Evolutionary conservation across 2,797 vertebrate genomes (phyloP), one percentile per base, ranked within the genome.

Genomic region (Enteromius trimaculatus): DNA sequence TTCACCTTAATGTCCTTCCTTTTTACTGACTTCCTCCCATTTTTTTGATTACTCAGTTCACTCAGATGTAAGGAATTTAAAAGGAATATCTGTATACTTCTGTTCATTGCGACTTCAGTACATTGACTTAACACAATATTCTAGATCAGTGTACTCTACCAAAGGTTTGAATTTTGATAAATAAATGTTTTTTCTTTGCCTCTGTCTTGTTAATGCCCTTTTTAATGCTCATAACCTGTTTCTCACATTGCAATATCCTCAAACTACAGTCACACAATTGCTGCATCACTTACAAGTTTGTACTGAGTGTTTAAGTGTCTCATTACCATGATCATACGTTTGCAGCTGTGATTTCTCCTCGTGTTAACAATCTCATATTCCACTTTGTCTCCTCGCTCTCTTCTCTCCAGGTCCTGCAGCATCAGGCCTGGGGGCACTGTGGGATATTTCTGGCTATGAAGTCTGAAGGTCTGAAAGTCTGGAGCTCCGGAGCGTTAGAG

Each of bases 401-500:
- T 58, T 49, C 29, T 29, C 65, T 21, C 60, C 9, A n/a, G 14
- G 13, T 81, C 44, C 21, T 10, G 17, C 16, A 42, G 47, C 19
- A 80, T 62, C 44, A 74, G 55, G 14, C 21, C 13, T 44, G 76
- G n/a, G 14, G n/a, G 51, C 13, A 65, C 21, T 17, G 21, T 71
- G 42, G 37, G 37, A n/a, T 60, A 64, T 70, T 64, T 64, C 21
- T 77, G 55, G 66, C 29, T 74, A 19, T 55, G 16, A 77, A 42
- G 66, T 55, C 19, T 80, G 55, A 77, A 31, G 55, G 65, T 39
- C 29, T 72, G 37, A 37, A 51, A 71, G 69, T 42, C 13, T 72
- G 42, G 58, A 84, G 44, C 39, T 87, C 89, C 8, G 47, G 39
- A 16, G 66, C 13, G 5, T 23, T 21, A 29, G 68, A 77, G n/a